Base-by-base conservation (phyloP, 2,797 vertebrate genomes). In the Capromys pilorides region DNA sequence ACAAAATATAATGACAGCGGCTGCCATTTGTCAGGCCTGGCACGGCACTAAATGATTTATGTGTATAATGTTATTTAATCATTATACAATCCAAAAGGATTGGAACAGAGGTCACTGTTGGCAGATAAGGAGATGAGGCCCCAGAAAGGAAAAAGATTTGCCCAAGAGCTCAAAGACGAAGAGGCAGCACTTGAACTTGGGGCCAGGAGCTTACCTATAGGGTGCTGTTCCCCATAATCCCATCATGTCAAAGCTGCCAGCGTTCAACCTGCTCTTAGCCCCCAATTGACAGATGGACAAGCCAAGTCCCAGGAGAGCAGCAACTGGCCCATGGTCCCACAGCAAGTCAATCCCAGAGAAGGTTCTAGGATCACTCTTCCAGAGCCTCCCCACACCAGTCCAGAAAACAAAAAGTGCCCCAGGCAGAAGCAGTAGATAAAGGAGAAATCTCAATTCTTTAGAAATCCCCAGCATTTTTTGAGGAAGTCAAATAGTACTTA, bases 401-500 rank as follows among this genome's bases (percentile, higher is more conserved):
- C 24, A 91, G 90, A 87, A 89, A 93, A 92, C 51, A 78, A 77
- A 94, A 66, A 26, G 61, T 75, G 39, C 21, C 33, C 19, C 21
- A 77, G 18, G 67, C 14, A 79, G 62, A 95, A 61, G 39, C 49
- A 49, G 21, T 49, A 33, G n/a, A 33, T 75, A 64, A 94, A 88
- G 19, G 62, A 88, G 71, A 94, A 94, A 87, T 71, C 18, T 21
- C 16, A 87, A 62, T 9, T 88, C 39, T 66, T 73, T 62, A 86
- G 88, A 94, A 97, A 81, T 91, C 93, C 49, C n/a, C 64, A 90
- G 59, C 21, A 84, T 36, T 92, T 94, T 94, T 62, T 57, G 57
- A 57, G 80, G 57, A 94, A 89, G 45, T 77, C 22, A 67, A 89
- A 67, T 33, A 24, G 78, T 71, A 6, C 26, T 2, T 31, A 69